Evolutionary conservation across 2,797 vertebrate genomes (phyloP).

Genomic region (Catostomus latipinnis): DNA sequence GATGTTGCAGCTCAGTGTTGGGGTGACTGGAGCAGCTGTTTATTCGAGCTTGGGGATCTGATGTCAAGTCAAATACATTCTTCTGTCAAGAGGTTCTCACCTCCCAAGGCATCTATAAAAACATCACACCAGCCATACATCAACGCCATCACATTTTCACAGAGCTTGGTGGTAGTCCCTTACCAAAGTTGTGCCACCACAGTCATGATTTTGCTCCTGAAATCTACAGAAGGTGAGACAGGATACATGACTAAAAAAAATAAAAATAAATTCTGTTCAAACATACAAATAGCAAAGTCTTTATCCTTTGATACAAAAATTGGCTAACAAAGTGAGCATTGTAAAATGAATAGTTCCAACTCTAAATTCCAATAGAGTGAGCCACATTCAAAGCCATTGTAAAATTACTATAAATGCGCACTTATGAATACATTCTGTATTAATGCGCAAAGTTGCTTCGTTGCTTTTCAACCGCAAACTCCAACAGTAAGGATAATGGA

Average conservation of each 20-base stretch:
- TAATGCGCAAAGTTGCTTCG: too few relatives aligned
- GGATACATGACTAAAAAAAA: not conserved
- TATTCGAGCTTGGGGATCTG: conserved; percentile 68
- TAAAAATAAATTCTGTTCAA: not conserved
- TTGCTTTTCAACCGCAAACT: too few relatives aligned
- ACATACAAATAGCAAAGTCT: conserved; percentile 12
- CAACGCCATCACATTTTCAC: conserved; percentile 65
- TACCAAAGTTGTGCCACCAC: conserved; percentile 63
- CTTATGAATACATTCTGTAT: too few relatives aligned
- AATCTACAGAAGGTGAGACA: conserved; percentile 24
- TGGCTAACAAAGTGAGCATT: not conserved
- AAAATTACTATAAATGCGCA: too few relatives aligned
- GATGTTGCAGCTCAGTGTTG: conserved; percentile 65
- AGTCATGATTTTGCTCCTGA: conserved; percentile 53
- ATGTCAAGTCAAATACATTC: conserved; percentile 75
- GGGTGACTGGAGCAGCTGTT: conserved; percentile 77
- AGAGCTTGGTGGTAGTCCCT: conserved; percentile 65
- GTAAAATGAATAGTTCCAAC: too few relatives aligned
- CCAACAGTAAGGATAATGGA: too few relatives aligned
- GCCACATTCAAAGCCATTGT: too few relatives aligned
- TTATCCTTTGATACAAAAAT: conserved; percentile 2
- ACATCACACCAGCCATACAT: conserved; percentile 71
- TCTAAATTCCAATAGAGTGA: too few relatives aligned
- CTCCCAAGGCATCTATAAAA: conserved; percentile 76
- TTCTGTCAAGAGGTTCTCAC: conserved; percentile 75